Evolutionary conservation across 2,113 vertebrate species (phyloP), one percentile per base, ranked within the genome.

Genomic region (Dicrurus megarhynchus): DNA sequence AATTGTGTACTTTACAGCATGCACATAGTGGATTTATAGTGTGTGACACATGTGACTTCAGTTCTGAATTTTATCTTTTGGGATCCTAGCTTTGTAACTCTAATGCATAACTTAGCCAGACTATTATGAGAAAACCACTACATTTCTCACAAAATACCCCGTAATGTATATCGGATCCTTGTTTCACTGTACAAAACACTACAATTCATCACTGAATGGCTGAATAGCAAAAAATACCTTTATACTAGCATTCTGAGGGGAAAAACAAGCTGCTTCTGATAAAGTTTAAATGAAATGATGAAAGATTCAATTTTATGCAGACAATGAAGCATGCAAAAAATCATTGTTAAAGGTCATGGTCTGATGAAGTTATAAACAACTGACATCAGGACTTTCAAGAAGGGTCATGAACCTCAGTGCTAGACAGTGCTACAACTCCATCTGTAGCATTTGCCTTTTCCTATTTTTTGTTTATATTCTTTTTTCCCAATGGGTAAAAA

Each of bases 341-440:
- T 67, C 11, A 21, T 18, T 53, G 9, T 55, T 37, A 78, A 55
- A 80, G 65, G 41, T 87, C 27, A 55, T 13, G 47, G 35, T 87
- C 67, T 84, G 59, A 84, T 91, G 33, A 89, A 87, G 21, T 71
- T 84, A 46, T 22, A 65, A 90, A 49, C 9, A 71, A 59, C 52
- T 87, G 53, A 60, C 24, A 44, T 32, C 13, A n/a, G 14, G 12
- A 26, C 46, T 37, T 90, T 73, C 59, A 88, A 57, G n/a, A 91
- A 82, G 69, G 52, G 70, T 79, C 44, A 13, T 64, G 67, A 83
- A 83, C 33, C 11, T 64, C n/a, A 82, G 23, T 35, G 47, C 13
- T 84, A 3, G 23, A 12, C 44, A 60, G 11, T n/a, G 6, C 42
- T 87, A 44, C 4, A 4, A 74, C 56, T 87, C 52, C 32, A 47